Evolutionary conservation across 2,113 vertebrate genomes (phyloP).

Genomic region (Trochalopteron elliotii): DNA sequence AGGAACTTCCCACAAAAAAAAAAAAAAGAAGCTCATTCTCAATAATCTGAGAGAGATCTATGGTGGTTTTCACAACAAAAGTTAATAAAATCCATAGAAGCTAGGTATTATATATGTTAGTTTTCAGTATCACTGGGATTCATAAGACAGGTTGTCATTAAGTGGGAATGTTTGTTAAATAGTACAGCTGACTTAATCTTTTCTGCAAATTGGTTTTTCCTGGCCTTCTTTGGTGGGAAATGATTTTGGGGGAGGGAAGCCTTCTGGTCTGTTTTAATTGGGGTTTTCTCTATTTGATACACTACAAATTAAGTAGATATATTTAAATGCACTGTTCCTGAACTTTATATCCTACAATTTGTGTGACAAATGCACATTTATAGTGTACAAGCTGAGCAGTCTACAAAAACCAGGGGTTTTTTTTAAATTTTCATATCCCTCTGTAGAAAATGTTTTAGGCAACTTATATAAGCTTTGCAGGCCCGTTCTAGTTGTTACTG

Average conservation of each 20-base stretch:
- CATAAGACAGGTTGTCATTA: neutral
- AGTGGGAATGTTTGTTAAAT: neutral
- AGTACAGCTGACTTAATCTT: neutral
- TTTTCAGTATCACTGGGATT: neutral
- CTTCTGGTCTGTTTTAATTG: neutral
- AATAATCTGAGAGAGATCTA: neutral
- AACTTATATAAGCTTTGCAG: neutral
- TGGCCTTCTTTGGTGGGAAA: neutral
- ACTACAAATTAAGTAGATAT: neutral
- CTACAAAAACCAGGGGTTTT: accelerated
- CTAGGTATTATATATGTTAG: neutral
- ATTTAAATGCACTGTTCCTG: neutral
- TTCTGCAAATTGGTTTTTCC: neutral
- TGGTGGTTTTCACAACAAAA: neutral
- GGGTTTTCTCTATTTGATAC: neutral
- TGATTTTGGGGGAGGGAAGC: neutral
- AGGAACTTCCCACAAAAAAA: neutral
- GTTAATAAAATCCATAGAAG: neutral
- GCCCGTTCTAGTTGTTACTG: neutral
- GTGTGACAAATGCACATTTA: neutral
- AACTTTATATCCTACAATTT: neutral
- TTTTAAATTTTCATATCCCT: neutral
- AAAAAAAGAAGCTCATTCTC: neutral
- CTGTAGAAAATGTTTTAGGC: neutral
- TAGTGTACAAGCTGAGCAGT: neutral